A percentile compares a stretch with the other conserved stretches of the same genome.
Evolutionary conservation across 2,113 vertebrate genomes (phyloP).

Genomic region (Melanerpes formicivorus): DNA sequence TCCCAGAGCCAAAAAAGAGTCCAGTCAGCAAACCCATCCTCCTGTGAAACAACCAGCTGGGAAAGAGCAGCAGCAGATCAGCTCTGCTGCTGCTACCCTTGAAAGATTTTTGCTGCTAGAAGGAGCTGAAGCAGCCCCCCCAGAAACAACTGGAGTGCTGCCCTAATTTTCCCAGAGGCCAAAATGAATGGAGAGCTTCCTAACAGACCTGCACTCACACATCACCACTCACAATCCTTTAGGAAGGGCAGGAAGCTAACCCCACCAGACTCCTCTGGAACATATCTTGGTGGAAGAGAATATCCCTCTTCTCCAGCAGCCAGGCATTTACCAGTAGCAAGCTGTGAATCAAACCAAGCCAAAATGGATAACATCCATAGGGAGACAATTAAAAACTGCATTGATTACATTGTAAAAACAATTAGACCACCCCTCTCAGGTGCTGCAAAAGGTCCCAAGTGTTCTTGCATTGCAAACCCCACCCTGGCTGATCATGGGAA

Average conservation of each 20-base stretch:
- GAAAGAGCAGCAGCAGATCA: not conserved
- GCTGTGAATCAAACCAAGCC: constrained; percentile 66
- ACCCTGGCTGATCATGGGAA: constrained; percentile 57
- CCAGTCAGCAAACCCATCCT: constrained; percentile 4
- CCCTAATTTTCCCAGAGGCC: not conserved
- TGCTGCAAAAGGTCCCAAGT: constrained; percentile 64
- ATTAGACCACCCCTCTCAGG: constrained; percentile 50
- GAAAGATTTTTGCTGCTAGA: not conserved
- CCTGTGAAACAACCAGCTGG: not conserved
- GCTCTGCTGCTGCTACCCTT: not conserved
- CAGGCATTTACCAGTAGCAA: constrained; percentile 61
- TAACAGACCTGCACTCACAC: not conserved
- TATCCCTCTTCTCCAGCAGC: constrained; percentile 50
- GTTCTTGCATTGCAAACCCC: constrained; percentile 64
- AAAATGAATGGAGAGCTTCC: not conserved
- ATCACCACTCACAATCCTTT: not conserved
- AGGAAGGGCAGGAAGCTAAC: constrained; percentile 22
- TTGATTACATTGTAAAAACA: constrained; percentile 72
- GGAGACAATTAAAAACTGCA: constrained; percentile 71
- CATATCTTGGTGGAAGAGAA: not conserved
- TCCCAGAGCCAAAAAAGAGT: not conserved
- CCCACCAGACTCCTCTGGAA: constrained; percentile 11
- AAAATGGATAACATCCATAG: constrained; percentile 60
- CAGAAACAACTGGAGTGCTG: not conserved
- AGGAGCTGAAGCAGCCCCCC: not conserved